Evolutionary conservation across 2,888 invertebrate species (phyloP).

Genomic region (Drosophila subquinaria): DNA sequence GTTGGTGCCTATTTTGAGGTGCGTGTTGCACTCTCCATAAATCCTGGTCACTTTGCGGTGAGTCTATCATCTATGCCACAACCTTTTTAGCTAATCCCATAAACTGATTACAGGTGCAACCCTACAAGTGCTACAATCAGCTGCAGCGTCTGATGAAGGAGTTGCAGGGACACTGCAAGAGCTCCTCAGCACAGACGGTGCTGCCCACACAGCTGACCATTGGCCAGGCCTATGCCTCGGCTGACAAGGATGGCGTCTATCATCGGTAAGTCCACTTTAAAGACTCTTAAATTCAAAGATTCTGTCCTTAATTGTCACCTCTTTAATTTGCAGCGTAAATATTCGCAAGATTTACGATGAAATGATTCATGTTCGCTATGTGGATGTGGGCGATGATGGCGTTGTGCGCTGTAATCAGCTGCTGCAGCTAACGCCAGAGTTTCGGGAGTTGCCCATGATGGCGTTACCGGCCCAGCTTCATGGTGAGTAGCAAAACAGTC

Average conservation of each 20-base stretch:
- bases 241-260: conserved; percentile 88
- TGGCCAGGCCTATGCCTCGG: conserved; percentile 90
- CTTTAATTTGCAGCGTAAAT: conserved; percentile 85
- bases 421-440: conserved; percentile 87
- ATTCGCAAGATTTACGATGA: conserved; percentile 87
- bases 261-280: conserved; percentile 88
- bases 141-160: conserved; percentile 89
- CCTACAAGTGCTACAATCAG: conserved; percentile 85
- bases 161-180: conserved; percentile 88
- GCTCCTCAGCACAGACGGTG: conserved; percentile 86
- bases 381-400: conserved; percentile 89
- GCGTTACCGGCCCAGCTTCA: conserved; percentile 88
- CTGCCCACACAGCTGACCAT: conserved; percentile 68
- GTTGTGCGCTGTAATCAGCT: conserved; percentile 87
- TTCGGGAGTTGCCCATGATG: conserved; percentile 88
- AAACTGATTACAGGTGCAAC: conserved; percentile 86
- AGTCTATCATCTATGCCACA: conserved; percentile 6
- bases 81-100: background rate
- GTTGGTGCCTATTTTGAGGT: conserved; percentile 89
- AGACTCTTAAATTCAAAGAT: too few species aligned
- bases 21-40: conserved; percentile 90
- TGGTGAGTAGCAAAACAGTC: conserved; percentile 84
- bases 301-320: conserved; percentile 9
- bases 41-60: conserved; percentile 87
- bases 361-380: conserved; percentile 88